Evolutionary conservation across 2,113 vertebrate species (phyloP), one percentile per base, ranked within the genome.

Genomic region (Entosphenus tridentatus): DNA sequence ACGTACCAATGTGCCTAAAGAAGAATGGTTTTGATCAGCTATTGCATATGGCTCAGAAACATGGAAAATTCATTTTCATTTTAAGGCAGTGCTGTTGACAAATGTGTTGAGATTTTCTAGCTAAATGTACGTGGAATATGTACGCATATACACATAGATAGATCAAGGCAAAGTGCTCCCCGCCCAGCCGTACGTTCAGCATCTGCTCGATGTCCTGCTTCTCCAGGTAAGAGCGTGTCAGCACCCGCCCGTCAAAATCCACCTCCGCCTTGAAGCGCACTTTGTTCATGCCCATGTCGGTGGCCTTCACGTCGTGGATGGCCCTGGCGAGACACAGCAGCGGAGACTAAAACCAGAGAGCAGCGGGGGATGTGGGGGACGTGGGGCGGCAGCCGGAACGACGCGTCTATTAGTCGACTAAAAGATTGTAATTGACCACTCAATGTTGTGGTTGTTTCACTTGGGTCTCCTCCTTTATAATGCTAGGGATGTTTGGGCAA

Each of bases 241-340:
- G 91, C 76, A 98, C 88, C 56, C 89, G 81, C 67, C 90, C 93
- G 75, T 98, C 92, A 69, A 98, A 98, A 82, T 98, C 92, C 59
- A 98, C 91, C 79, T 98, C 93, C 67, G 93, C 93, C 76, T 98
- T 98, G 79, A 98, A 98, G 74, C 93, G 88, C 72, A 98, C 89
- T 85, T 95, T 92, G 75, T 85, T 90, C 78, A 98, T 81, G 68
- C 93, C 91, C 77, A 98, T 76, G 77, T 98, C 93, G 17, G 93
- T 98, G 73, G 93, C 88, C 82, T 97, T 98, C 73, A 98, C 93
- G 70, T 98, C 93, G 71, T 98, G 93, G 78, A 98, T 90, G 68
- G 89, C 93, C 77, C 93, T 98, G 78, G 39, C 39, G 39, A 39
- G 39, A 39, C 39, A 39, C 39, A 39, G 39, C 39, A 39, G 2